A percentile compares a stretch with the other conserved stretches of the same genome.
Conservation (phyloP, 2,888 invertebrate species). For the Frankliniella fusca region DNA sequence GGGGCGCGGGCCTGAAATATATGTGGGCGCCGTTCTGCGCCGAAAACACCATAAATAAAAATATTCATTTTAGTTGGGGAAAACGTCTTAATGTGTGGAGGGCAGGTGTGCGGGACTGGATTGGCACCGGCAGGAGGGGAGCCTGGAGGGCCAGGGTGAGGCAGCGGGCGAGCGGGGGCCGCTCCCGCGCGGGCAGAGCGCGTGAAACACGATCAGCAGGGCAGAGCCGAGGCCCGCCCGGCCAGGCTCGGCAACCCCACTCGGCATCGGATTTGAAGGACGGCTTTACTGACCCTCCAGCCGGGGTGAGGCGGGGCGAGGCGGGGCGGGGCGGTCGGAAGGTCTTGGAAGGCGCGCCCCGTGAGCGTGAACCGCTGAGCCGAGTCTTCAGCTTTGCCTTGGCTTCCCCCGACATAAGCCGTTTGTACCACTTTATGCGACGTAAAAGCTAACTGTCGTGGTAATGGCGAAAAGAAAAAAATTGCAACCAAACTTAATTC, state of each 20-base stretch:
- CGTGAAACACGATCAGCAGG: not conserved
- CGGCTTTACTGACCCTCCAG: not conserved
- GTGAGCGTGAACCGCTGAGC: too few relatives aligned
- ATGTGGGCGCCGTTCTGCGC: conserved; percentile 6
- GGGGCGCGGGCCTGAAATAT: not conserved
- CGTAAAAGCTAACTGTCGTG: too few relatives aligned
- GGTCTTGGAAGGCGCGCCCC: too few relatives aligned
- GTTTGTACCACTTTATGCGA: too few relatives aligned
- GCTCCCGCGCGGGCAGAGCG: not conserved
- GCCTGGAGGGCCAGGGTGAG: not conserved
- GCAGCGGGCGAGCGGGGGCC: not conserved
- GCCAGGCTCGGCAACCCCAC: not conserved
- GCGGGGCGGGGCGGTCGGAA: too few relatives aligned
- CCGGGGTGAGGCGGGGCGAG: too few relatives aligned
- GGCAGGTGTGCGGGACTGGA: not conserved
- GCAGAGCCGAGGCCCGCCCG: not conserved
- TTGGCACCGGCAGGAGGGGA: not conserved
- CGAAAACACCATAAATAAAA: conserved; percentile 11
- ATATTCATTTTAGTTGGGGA: not conserved
- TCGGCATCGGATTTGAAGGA: conserved; percentile 14
- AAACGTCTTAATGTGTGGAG: not conserved
- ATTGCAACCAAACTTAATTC: too few relatives aligned
- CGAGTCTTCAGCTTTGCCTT: too few relatives aligned
- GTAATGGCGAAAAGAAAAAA: too few relatives aligned
- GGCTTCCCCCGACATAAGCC: too few relatives aligned